Evolutionary conservation across 2,888 invertebrate genomes (phyloP).

Genomic region (Plebejus anna): DNA sequence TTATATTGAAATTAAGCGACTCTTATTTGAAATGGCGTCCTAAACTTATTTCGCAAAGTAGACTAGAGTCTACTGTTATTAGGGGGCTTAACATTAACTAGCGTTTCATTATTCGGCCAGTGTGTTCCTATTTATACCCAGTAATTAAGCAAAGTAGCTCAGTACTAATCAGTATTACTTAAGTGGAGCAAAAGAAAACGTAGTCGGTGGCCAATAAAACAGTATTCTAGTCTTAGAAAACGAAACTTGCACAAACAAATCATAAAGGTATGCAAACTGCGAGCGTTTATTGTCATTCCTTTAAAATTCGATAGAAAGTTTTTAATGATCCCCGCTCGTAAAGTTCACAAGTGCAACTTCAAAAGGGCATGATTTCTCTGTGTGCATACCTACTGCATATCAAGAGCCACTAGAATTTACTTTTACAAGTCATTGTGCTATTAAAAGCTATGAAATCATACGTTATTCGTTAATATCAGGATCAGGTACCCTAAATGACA

Average conservation of each 20-base stretch:
- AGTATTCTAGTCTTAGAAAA: not conserved
- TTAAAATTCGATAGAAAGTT: not conserved
- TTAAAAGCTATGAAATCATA: not conserved
- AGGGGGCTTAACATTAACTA: not conserved
- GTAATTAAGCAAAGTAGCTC: not conserved
- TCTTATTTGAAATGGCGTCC: not conserved
- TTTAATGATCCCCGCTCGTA: not conserved
- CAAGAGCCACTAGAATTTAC: not conserved
- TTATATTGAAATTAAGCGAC: not conserved
- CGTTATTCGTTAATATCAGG: not conserved
- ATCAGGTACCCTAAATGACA: not conserved
- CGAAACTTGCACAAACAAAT: not conserved
- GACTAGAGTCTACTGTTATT: not conserved
- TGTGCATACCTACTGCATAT: not conserved
- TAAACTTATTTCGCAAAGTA: not conserved
- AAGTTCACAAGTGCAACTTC: not conserved
- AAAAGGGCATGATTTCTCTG: slow-evolving; percentile 7
- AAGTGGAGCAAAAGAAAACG: not conserved
- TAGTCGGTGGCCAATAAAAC: not conserved
- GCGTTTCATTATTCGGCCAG: too few relatives aligned
- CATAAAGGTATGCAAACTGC: not conserved
- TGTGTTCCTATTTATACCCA: not conserved
- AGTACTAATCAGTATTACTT: not conserved
- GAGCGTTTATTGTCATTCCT: not conserved
- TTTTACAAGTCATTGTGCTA: not conserved